Evolutionary conservation across 1,140 invertebrate species (phyloP).

Genomic region (Heliconius nattereri): DNA sequence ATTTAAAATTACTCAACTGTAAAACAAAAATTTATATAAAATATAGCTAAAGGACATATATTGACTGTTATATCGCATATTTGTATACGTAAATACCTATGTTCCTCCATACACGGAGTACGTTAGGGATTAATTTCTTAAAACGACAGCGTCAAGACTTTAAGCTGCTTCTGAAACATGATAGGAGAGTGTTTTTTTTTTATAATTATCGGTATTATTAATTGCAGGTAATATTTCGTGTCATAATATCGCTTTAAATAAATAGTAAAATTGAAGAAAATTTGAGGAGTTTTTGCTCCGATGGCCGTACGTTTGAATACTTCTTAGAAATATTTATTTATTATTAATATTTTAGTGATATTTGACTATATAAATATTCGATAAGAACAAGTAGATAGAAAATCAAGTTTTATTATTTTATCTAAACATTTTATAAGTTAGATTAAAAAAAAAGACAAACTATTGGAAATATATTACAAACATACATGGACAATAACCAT

Average conservation of each 20-base stretch:
- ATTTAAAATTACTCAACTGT: too few species aligned
- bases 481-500: too few species aligned
- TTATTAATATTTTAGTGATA: too few species aligned
- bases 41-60: neutral
- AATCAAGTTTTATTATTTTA: too few species aligned
- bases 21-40: neutral
- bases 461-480: too few species aligned
- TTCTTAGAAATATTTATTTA: too few species aligned
- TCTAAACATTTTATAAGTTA: too few species aligned
- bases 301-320: too few species aligned
- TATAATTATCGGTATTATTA: neutral
- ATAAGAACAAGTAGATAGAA: too few species aligned
- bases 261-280: neutral
- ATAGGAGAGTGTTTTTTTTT: neutral
- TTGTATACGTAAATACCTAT: neutral
- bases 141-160: neutral
- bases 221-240: neutral
- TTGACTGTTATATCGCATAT: neutral
- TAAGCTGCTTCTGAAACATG: conserved; percentile 4
- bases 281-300: neutral
- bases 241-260: neutral
- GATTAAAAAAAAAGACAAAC: too few species aligned
- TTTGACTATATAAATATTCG: too few species aligned
- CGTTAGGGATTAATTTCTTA: conserved; percentile 6
- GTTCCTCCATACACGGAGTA: neutral